A percentile compares a stretch with the other conserved stretches of the same genome.
These are phyloP conservation scores for Paracanthobrama guichenoti DNA, from an alignment of 2,113 vertebrate genomes.

Conservation along the genomic window DNA sequence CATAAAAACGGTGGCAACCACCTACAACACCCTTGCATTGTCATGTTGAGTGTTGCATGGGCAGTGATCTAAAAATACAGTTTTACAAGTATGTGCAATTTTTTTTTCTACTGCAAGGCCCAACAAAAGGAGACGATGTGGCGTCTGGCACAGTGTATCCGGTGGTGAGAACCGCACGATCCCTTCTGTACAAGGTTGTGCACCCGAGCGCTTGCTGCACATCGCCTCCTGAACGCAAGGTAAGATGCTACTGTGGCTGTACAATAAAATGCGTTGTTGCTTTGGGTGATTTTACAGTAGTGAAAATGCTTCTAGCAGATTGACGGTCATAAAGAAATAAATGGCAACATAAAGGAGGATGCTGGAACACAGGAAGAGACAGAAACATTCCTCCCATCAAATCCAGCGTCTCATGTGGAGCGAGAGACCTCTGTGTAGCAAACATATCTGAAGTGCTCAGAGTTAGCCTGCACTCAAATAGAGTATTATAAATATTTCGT, in stretches of 20 bases:
- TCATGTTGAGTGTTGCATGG: too few species aligned
- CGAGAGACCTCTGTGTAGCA: slow-evolving; percentile 6
- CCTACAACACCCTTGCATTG: not conserved
- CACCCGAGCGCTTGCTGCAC: slow-evolving; percentile 72
- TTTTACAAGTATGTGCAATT: not conserved
- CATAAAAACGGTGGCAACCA: not conserved
- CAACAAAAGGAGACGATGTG: slow-evolving; percentile 74
- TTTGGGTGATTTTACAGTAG: not conserved
- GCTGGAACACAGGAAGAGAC: not conserved
- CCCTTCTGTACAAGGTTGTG: slow-evolving; percentile 75
- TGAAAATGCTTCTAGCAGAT: slow-evolving; percentile 14
- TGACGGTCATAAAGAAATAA: slow-evolving; percentile 1
- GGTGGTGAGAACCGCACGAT: slow-evolving; percentile 72
- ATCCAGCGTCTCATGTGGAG: not conserved
- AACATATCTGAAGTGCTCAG: not conserved
- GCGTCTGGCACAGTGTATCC: slow-evolving; percentile 84
- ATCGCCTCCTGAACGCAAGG: slow-evolving; percentile 58
- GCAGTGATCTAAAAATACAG: not conserved
- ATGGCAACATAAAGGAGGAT: slow-evolving; percentile 21
- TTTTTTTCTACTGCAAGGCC: slow-evolving; percentile 69
- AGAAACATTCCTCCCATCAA: not conserved
- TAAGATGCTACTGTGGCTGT: slow-evolving; percentile 52
- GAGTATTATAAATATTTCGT: not conserved
- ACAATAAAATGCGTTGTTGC: not conserved
- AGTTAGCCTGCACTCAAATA: too few species aligned